These are phyloP conservation scores for Xiphophorus maculatus DNA, from an alignment of 2,113 vertebrate species.

Conservation along the genomic window DNA sequence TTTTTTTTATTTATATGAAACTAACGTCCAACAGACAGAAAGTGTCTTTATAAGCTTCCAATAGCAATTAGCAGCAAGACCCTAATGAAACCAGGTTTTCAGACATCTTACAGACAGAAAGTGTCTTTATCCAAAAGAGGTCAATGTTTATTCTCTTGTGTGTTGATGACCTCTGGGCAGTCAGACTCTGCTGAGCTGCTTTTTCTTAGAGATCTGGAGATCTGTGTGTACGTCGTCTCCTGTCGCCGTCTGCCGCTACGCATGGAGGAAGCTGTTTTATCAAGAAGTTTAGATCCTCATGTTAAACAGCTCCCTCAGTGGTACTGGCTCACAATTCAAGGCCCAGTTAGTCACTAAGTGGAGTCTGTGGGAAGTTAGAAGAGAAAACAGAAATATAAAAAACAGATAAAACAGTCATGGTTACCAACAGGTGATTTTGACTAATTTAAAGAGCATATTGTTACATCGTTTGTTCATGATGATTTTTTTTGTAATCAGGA, in stretches of 20 bases:
- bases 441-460: not conserved
- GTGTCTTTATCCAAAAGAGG: not conserved
- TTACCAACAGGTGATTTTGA: too few relatives aligned
- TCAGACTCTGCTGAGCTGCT: not conserved
- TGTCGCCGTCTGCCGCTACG: not conserved
- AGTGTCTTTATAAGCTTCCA: not conserved
- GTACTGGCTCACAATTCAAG: not conserved
- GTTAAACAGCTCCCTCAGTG: not conserved
- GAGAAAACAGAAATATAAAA: too few relatives aligned
- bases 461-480: not conserved
- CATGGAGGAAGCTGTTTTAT: not conserved
- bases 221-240: not conserved
- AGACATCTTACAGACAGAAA: not conserved
- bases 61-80: too few relatives aligned
- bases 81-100: too few relatives aligned
- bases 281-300: constrained; percentile 5
- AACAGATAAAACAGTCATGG: too few relatives aligned
- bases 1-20: not conserved
- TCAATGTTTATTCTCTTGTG: constrained; percentile 5
- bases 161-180: not conserved
- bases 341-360: not conserved
- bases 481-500: not conserved
- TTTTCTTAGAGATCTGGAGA: not conserved
- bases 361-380: too few relatives aligned
- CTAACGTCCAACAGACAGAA: too few relatives aligned